Evolutionary conservation across 2,797 vertebrate species (phyloP).

Genomic region (Dromococcyx pavoninus): DNA sequence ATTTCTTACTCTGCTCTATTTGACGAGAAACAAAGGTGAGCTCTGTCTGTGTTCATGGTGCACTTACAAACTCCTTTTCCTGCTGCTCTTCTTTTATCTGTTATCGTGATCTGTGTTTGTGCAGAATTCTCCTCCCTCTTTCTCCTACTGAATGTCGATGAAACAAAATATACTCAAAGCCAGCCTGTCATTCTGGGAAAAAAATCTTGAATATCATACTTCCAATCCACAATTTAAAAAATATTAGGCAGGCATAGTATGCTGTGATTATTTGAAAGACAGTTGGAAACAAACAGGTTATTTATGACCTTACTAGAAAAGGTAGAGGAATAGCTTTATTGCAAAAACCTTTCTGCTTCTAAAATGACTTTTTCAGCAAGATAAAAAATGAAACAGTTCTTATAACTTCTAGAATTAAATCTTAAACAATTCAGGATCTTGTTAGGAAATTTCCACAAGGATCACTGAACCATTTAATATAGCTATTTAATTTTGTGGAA

Average conservation of each 20-base stretch:
- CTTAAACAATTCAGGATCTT: background rate
- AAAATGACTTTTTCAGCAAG: background rate
- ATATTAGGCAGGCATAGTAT: background rate
- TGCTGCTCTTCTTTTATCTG: background rate
- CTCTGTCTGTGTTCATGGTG: background rate
- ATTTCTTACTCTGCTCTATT: constrained; percentile 10
- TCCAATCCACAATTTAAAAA: background rate
- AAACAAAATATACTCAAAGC: background rate
- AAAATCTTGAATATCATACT: background rate
- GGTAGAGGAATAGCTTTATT: background rate
- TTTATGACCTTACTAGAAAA: background rate
- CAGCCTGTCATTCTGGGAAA: background rate
- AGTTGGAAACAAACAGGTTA: background rate
- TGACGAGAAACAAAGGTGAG: background rate
- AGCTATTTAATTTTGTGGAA: background rate
- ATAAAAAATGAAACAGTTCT: background rate
- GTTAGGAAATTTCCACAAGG: background rate
- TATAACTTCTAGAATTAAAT: background rate
- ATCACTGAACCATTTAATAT: background rate
- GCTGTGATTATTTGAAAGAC: background rate
- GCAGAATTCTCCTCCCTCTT: background rate
- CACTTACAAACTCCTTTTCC: background rate
- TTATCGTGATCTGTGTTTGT: background rate
- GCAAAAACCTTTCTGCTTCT: background rate
- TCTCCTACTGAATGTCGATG: background rate